A percentile compares a stretch with the other conserved stretches of the same genome.
These are phyloP conservation scores for Adelphocoris suturalis DNA, from an alignment of 2,888 invertebrate species.

Conservation along the genomic window DNA sequence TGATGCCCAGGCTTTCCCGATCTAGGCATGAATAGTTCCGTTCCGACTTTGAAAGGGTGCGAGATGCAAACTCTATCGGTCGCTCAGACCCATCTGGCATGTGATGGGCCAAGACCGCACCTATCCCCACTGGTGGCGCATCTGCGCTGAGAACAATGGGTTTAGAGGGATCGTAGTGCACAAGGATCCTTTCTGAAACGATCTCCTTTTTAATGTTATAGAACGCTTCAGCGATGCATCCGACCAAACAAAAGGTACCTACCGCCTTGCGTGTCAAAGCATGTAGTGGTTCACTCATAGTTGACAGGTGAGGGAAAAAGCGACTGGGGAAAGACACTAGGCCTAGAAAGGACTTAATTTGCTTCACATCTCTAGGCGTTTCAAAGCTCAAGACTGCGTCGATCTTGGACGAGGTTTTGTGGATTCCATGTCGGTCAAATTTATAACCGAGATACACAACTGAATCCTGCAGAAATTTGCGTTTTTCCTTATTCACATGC, in stretches of 20 bases:
- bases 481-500: conserved; percentile 6
- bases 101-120: conserved; percentile 11
- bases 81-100: conserved; percentile 17
- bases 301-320: conserved; percentile 19
- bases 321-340: neutral
- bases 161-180: neutral
- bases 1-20: conserved; percentile 70
- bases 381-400: neutral
- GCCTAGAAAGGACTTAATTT: conserved; percentile 41
- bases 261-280: neutral
- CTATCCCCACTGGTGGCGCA: conserved; percentile 47
- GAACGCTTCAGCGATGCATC: neutral
- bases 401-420: conserved; percentile 15
- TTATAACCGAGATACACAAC: conserved; percentile 9
- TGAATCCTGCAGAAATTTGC: neutral
- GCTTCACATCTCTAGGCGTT: neutral
- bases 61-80: conserved; percentile 29
- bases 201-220: neutral
- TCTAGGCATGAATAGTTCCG: conserved; percentile 72
- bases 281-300: conserved; percentile 1
- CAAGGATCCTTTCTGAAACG: neutral
- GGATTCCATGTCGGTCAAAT: conserved; percentile 11
- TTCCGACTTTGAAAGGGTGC: conserved; percentile 13
- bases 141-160: conserved; percentile 4
- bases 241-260: neutral